A percentile compares a stretch with the other conserved stretches of the same genome.
phyloP scores from a whole-genome alignment of 2,113 vertebrate species.

The Sarotherodon lohbergeri region DNA sequence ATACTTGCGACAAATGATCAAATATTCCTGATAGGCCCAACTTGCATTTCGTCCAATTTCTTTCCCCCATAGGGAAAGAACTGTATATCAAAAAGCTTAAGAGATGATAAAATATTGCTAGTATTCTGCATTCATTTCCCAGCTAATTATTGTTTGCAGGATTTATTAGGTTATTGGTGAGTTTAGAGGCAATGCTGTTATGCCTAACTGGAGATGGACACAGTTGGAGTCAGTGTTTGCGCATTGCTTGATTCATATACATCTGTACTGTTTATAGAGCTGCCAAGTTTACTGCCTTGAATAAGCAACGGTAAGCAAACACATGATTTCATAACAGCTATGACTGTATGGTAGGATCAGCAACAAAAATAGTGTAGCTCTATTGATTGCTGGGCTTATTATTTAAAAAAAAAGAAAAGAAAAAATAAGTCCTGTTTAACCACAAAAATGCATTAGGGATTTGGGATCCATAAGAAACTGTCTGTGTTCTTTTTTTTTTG shows the following conservation, averaged over 20 bases:
- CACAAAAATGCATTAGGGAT: background rate
- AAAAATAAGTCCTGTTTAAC: background rate
- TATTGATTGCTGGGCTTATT: background rate
- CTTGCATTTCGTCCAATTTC: background rate
- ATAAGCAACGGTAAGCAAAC: background rate
- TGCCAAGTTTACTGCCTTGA: background rate
- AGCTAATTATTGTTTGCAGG: constrained; percentile 2
- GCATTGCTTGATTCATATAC: background rate
- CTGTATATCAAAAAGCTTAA: background rate
- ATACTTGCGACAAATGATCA: background rate
- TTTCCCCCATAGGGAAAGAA: background rate
- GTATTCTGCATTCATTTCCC: background rate
- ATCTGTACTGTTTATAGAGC: background rate
- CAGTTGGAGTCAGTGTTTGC: background rate
- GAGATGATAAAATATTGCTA: background rate
- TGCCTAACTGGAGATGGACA: background rate
- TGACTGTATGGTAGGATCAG: background rate
- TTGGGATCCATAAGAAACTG: too few relatives aligned
- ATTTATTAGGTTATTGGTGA: background rate
- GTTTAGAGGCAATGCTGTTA: background rate
- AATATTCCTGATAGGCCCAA: background rate
- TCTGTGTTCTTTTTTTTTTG: background rate
- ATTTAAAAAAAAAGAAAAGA: background rate
- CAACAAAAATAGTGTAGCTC: background rate
- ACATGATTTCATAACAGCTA: background rate